Conservation (phyloP, 2,797 vertebrate genomes). For the Galago senegalensis region DNA sequence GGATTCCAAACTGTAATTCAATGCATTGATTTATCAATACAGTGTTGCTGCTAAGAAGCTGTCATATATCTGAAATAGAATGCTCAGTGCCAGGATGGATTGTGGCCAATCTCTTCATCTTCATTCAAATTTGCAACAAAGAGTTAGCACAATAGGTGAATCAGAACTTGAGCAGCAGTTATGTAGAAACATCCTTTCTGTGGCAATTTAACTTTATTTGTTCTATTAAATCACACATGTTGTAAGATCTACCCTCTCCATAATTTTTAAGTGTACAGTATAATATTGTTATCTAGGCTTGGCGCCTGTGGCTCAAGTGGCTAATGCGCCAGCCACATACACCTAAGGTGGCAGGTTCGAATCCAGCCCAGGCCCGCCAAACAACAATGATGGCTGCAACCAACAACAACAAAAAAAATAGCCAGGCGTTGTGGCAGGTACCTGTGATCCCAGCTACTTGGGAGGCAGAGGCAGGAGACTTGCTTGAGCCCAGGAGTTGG, state of each 20-base stretch:
- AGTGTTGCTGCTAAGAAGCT: background rate
- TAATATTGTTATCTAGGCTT: background rate
- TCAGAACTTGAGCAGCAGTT: background rate
- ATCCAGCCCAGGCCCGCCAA: too few relatives aligned
- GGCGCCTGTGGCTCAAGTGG: too few relatives aligned
- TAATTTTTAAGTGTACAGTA: background rate
- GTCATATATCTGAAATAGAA: background rate
- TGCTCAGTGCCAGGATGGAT: background rate
- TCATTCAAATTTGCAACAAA: background rate
- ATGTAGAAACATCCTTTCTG: background rate
- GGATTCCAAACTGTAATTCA: background rate
- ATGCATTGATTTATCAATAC: background rate
- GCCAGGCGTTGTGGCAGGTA: too few relatives aligned
- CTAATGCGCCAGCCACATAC: too few relatives aligned
- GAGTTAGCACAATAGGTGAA: background rate
- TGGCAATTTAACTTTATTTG: background rate
- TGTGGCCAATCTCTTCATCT: background rate
- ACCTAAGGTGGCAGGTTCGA: too few relatives aligned
- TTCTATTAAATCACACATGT: background rate
- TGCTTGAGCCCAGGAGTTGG: too few relatives aligned
- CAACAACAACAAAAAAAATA: too few relatives aligned
- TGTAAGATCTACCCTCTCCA: background rate
- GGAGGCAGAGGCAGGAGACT: too few relatives aligned
- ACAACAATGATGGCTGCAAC: too few relatives aligned
- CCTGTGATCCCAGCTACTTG: too few relatives aligned